Base-by-base conservation (phyloP, 2,113 vertebrate genomes). In the Pomatostomus ruficeps region DNA sequence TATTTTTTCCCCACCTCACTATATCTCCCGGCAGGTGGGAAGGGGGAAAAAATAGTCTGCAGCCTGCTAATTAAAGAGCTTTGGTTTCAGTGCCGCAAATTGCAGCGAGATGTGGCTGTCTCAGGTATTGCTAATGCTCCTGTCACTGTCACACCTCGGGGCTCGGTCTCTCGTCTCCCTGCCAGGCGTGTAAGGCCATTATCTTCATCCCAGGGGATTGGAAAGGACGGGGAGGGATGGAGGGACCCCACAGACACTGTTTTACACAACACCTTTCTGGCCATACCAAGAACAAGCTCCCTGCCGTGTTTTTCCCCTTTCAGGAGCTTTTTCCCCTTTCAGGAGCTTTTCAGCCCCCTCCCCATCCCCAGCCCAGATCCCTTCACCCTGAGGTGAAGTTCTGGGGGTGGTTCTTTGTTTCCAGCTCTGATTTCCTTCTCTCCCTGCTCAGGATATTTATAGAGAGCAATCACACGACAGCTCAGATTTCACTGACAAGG, bases 31-130 rank as follows among this genome's bases (percentile, higher is more conserved):
- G 91, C 86, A 95, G 94, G 94, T 95, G 91, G 92, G 89, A 84
- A 84, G 9, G 63, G 63, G 80, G 88, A 59, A 93, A 90, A 96
- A 96, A 81, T 84, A 94, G 68, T 78, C 86, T 89, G 61, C 55
- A 97, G 91, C 80, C 85, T 81, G 65, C 43, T 78, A 95, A 96
- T 97, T 95, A 97, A 78, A 73, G 28, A 57, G 91, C 40, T 18
- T 91, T 68, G 77, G 65, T 66, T 93, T 91, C 49, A 93, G 92
- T 11, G 12, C 43, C 9, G 10, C 51, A 73, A 90, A 92, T 93
- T 62, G 43, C 72, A 92, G 88, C 5, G 36, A 61, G 55, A 28
- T 86, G 75, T 40, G 78, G 26, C 79, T 35, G 77, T 81, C 86
- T 84, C 76, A 42, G 95, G 79, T 93, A 71, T 84, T 71, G 36